Evolutionary conservation across 2,113 vertebrate species (phyloP), one percentile per base, ranked within the genome.

Genomic region (Pagrus major): DNA sequence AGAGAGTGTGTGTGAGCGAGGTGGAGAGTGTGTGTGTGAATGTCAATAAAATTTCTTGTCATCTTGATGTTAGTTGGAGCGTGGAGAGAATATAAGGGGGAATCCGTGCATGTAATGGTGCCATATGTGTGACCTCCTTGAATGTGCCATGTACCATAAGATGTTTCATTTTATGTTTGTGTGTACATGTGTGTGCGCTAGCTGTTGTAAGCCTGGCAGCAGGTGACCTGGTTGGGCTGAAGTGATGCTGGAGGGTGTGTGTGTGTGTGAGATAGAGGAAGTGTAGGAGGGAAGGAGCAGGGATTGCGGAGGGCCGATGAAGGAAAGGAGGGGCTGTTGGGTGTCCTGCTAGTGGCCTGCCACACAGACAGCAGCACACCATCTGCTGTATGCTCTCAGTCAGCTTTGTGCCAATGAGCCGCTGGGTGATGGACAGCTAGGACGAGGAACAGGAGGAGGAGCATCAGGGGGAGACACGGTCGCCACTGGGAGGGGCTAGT

Each of bases 381-480:
- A 94, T 95, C 94, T 95, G 94, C 92, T 92, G 79, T 77, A 78
- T 71, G 88, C 81, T 89, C 92, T 84, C 89, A 70, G 82, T 83
- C 80, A 78, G 73, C 60, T 87, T 73, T 6, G 61, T 87, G 94
- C 94, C 94, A 94, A 92, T 76, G 77, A 87, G 94, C 92, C 90
- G 76, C 91, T 87, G 86, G 78, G 78, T 91, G 92, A 90, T 71
- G 85, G 93, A 91, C 90, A 87, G 85, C 58, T 54, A 76, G 86
- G 70, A 76, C 8, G 51, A 78, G 47, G 75, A 71, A 49, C 52
- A 68, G 52, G 56, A 69, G 75, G 89, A 65, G 72, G 84, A 68
- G 78, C 75, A 23, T 71, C 9, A 25, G 54, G 54, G 16, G 49
- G 55, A 68, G 46, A 67, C 51, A 31, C 20, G 23, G 52, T 67